These are phyloP conservation scores for Lophura nycthemera DNA, from an alignment of 2,113 vertebrate genomes.

Conservation along the genomic window DNA sequence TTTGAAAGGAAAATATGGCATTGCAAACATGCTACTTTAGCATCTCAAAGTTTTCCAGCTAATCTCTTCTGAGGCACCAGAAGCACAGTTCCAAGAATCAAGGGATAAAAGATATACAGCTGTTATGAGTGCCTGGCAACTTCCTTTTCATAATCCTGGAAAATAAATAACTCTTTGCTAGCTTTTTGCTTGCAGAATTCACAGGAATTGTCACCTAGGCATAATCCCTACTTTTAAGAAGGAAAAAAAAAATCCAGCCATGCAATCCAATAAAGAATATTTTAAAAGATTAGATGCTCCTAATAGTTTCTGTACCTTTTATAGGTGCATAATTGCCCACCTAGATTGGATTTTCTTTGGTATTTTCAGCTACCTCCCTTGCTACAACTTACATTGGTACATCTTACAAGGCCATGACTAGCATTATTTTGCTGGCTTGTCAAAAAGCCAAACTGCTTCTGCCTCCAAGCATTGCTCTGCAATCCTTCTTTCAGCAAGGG, in stretches of 20 bases:
- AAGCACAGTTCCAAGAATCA: background rate
- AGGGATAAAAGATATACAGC: background rate
- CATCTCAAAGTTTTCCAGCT: slow-evolving; percentile 20
- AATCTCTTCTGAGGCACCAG: background rate
- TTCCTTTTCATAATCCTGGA: background rate
- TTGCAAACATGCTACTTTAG: background rate
- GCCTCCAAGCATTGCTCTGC: background rate
- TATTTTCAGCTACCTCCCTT: background rate
- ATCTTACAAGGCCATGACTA: background rate
- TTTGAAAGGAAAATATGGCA: slow-evolving; percentile 25
- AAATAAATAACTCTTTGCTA: background rate
- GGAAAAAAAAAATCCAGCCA: background rate
- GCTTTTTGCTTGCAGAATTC: slow-evolving; percentile 9
- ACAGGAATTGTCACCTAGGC: background rate
- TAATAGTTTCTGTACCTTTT: background rate
- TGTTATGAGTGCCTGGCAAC: background rate
- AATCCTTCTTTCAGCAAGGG: background rate
- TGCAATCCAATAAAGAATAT: background rate
- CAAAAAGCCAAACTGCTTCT: background rate
- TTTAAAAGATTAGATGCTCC: background rate
- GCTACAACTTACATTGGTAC: background rate
- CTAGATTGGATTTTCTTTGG: background rate
- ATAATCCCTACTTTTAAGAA: background rate
- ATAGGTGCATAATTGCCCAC: background rate
- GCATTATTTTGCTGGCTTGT: background rate